phyloP scores from a whole-genome alignment of 1,140 invertebrate species.

The Hylaeus anthracinus region DNA sequence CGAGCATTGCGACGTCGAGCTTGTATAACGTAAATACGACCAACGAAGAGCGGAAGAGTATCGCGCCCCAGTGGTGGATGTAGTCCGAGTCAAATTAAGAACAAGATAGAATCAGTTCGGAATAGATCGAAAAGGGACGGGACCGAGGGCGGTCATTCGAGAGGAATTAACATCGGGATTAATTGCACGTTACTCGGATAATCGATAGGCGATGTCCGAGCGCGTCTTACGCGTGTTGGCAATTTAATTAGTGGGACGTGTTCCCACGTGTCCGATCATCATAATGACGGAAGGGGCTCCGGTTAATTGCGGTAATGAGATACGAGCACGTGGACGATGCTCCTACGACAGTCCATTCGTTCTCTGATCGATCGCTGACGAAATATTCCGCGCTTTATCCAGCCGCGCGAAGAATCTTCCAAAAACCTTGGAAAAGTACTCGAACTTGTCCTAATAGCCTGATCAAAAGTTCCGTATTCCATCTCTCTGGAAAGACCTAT shows the following conservation, averaged over 20 bases:
- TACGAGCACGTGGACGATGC: background rate
- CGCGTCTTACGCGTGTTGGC: conserved; percentile 31
- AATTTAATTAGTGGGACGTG: conserved; percentile 42
- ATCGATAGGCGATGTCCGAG: conserved; percentile 39
- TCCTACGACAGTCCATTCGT: background rate
- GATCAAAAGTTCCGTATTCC: too few relatives aligned
- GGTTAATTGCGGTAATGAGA: conserved; percentile 7
- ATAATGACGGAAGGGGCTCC: background rate
- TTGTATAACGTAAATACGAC: conserved; percentile 20
- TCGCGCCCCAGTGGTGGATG: too few relatives aligned
- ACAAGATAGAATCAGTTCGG: too few relatives aligned
- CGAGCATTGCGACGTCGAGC: background rate
- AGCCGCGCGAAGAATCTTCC: too few relatives aligned
- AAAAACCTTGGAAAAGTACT: too few relatives aligned
- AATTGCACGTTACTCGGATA: conserved; percentile 27
- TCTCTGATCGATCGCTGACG: too few relatives aligned
- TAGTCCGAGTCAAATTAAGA: too few relatives aligned
- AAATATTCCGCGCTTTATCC: background rate
- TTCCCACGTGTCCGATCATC: conserved; percentile 31
- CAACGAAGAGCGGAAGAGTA: background rate
- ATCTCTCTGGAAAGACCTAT: too few relatives aligned
- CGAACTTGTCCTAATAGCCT: too few relatives aligned
- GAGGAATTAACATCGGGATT: conserved; percentile 45
- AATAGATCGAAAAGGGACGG: too few relatives aligned
- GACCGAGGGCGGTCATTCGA: background rate